Conservation (phyloP, 2,113 vertebrate genomes). For the Rhinoderma darwinii region DNA sequence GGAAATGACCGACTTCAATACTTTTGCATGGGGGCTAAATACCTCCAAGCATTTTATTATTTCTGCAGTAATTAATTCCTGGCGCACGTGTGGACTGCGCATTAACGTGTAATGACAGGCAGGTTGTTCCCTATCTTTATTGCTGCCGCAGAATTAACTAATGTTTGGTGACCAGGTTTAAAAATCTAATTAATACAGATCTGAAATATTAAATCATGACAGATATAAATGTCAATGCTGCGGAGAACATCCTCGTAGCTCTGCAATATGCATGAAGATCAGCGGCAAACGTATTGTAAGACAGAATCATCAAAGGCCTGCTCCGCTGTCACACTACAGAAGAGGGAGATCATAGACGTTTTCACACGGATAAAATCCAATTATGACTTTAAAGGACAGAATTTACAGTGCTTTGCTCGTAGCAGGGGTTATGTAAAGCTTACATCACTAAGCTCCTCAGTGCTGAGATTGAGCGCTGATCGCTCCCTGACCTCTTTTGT, state of each 20-base stretch:
- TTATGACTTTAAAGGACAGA: slow-evolving; percentile 53
- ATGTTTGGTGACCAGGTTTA: slow-evolving; percentile 5
- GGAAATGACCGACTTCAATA: too few species aligned
- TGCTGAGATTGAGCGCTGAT: neutral
- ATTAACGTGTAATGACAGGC: neutral
- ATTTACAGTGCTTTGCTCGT: slow-evolving; percentile 49
- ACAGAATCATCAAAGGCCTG: slow-evolving; percentile 47
- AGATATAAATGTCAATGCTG: slow-evolving; percentile 31
- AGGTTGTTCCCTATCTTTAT: neutral
- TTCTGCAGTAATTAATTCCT: neutral
- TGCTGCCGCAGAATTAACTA: neutral
- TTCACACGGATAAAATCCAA: slow-evolving; percentile 56
- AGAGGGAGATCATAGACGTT: slow-evolving; percentile 24
- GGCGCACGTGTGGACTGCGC: neutral
- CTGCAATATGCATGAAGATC: slow-evolving; percentile 37
- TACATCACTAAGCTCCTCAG: slow-evolving; percentile 46
- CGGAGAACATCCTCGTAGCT: neutral
- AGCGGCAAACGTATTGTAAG: slow-evolving; percentile 17
- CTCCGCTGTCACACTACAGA: slow-evolving; percentile 23
- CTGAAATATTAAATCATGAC: slow-evolving; percentile 17
- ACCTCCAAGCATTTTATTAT: too few species aligned
- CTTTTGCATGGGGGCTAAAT: too few species aligned
- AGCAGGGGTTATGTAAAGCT: slow-evolving; percentile 56
- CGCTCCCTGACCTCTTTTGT: slow-evolving; percentile 40
- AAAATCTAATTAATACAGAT: slow-evolving; percentile 33